phyloP scores from a whole-genome alignment of 2,888 invertebrate species.

The Eugnorisma glareosa region DNA sequence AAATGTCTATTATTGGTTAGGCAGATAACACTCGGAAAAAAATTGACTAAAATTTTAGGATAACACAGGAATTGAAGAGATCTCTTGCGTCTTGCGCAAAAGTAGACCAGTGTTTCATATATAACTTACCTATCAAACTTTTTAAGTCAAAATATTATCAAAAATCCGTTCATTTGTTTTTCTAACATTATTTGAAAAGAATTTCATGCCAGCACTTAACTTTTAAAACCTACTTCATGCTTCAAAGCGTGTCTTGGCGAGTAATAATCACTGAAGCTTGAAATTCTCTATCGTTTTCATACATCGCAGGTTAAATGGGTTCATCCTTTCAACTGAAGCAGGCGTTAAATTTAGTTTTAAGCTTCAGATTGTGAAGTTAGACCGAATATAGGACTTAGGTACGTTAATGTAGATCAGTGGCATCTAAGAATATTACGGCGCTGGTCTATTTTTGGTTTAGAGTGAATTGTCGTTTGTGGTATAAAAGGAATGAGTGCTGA shows the following conservation, averaged over 20 bases:
- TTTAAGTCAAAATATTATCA: not conserved
- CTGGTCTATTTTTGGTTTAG: not conserved
- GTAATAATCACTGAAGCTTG: conserved; percentile 41
- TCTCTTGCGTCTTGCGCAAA: not conserved
- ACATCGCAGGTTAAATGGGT: conserved; percentile 28
- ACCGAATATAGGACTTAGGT: conserved; percentile 10
- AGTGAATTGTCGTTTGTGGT: not conserved
- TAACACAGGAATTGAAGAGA: not conserved
- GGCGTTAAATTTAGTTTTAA: conserved; percentile 41
- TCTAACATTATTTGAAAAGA: conserved; percentile 12
- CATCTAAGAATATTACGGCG: not conserved
- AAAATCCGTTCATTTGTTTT: not conserved
- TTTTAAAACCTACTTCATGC: conserved; percentile 29
- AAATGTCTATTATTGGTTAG: not conserved
- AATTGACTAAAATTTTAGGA: not conserved
- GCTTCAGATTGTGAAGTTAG: conserved; percentile 6
- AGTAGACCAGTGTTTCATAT: not conserved
- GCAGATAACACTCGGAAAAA: not conserved
- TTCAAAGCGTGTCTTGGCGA: conserved; percentile 32
- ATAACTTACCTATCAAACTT: not conserved
- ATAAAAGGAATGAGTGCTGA: not conserved
- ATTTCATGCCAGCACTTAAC: conserved; percentile 24
- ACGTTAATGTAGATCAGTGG: not conserved
- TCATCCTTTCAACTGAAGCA: conserved; percentile 11
- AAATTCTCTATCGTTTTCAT: conserved; percentile 49